Base-by-base conservation (phyloP, 2,888 invertebrate species). In the Orthosia gracilis region DNA sequence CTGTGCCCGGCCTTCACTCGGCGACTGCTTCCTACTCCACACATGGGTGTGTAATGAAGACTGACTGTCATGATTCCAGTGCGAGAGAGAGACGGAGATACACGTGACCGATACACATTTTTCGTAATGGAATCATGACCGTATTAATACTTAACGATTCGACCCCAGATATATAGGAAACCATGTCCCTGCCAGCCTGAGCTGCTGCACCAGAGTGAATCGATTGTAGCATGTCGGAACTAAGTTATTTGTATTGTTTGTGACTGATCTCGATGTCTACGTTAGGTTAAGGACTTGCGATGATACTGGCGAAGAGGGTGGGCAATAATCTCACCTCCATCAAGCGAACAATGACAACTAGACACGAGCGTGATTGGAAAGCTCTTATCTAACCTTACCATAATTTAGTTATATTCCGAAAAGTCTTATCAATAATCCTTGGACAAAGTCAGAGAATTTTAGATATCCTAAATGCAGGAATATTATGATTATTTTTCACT, bases 211-310 rank as follows among this genome's bases (percentile, higher is more conserved):
- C 31, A 54, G n/a, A 15, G 17, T 11, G 70, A n/a, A 5, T 17
- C 40, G 18, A 17, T 40, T 15, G 40, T 7, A 61, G 18, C n/a
- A 4, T 1, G n/a, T 15, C 15, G 15, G 40, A 21, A 57, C 15
- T 23, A 26, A 45, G 13, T n/a, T 67, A 13, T 17, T 64, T 55
- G 11, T 52, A 21, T 57, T 57, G 5, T 40, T n/a, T 31, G 54
- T 47, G 18, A 69, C 3, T 65, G 65, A 70, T 66, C 54, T 58
- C 57, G 65, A 75, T 11, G n/a, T 45, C 47, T n/a, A 2, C 21
- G 2, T 45, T 58, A 64, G n/a, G 15, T 55, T 59, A 55, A 23
- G 45, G 13, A 40, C 17, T 71, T 17, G 23, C 2, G 15, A 21
- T 26, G 5, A 18, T 2, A n/a, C 12, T 47, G 21, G 17, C 11